These are phyloP conservation scores for Sebastes hubbsi DNA, from an alignment of 2,797 vertebrate species.

Conservation along the genomic window DNA sequence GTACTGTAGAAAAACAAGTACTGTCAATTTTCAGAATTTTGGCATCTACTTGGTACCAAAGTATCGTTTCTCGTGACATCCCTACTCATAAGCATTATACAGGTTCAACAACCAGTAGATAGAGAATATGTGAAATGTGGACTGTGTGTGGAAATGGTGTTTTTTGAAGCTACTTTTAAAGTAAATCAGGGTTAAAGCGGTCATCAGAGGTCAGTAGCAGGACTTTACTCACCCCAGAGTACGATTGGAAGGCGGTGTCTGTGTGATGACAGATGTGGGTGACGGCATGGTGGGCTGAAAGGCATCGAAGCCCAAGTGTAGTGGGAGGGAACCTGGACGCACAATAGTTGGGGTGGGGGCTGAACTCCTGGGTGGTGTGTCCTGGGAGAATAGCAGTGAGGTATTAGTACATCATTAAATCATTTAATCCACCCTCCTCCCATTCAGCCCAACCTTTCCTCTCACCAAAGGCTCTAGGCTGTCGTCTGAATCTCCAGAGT, in stretches of 20 bases:
- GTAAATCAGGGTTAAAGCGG: not conserved
- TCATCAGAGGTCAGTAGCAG: not conserved
- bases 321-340: slow-evolving; percentile 93
- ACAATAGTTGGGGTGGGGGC: slow-evolving; percentile 95
- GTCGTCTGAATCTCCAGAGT: slow-evolving; percentile 78
- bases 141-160: not conserved
- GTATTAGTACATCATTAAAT: not conserved
- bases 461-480: slow-evolving; percentile 61
- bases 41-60: no score
- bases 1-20: no score
- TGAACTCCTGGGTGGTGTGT: slow-evolving; percentile 86
- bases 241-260: slow-evolving; percentile 95
- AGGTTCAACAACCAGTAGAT: not conserved
- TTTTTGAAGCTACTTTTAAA: no score
- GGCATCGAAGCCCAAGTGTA: slow-evolving; percentile 92
- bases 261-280: slow-evolving; percentile 98
- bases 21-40: no score
- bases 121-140: not conserved
- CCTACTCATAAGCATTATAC: not conserved
- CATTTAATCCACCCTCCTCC: not conserved
- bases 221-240: slow-evolving; percentile 89
- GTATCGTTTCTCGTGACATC: no score
- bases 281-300: slow-evolving; percentile 95
- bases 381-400: slow-evolving; percentile 73
- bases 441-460: slow-evolving; percentile 67